Conservation (phyloP, 2,113 vertebrate species). For the Irena cyanogastra region DNA sequence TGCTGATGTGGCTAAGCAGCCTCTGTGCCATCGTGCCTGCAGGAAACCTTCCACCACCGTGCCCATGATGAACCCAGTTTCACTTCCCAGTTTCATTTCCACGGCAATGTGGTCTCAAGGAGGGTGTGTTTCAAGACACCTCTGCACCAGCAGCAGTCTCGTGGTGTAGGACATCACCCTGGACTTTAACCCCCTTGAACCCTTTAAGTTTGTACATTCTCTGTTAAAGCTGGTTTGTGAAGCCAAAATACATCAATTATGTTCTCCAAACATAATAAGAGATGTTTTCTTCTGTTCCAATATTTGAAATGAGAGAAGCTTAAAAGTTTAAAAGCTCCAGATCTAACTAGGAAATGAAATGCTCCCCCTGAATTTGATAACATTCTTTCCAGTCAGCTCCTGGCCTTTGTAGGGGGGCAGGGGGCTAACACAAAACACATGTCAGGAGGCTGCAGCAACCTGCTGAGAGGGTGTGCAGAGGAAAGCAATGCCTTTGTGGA, state of each 20-base stretch:
- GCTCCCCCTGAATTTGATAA: slow-evolving; percentile 30
- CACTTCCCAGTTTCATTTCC: slow-evolving; percentile 1
- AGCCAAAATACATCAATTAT: slow-evolving; percentile 14
- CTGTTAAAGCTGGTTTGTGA: background rate
- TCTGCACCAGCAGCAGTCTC: background rate
- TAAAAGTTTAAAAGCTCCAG: background rate
- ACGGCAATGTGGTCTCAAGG: background rate
- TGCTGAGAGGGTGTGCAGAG: background rate
- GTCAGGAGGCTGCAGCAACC: background rate
- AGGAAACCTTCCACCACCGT: background rate
- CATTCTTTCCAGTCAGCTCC: background rate
- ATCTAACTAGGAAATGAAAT: background rate
- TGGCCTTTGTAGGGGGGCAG: fast-evolving
- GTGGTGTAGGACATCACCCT: background rate
- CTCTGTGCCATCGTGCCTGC: background rate
- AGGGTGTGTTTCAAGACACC: background rate
- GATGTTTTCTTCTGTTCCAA: background rate
- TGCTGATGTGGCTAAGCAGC: background rate
- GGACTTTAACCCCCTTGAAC: background rate
- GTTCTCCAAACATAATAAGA: slow-evolving; percentile 17
- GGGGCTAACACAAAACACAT: background rate
- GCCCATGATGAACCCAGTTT: background rate
- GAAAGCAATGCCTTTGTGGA: background rate
- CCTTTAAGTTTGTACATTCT: background rate
- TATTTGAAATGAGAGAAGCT: background rate